A percentile compares a stretch with the other conserved stretches of the same genome.
These are phyloP conservation scores for Sceloporus undulatus DNA, from an alignment of 2,113 vertebrate species.

Conservation along the genomic window DNA sequence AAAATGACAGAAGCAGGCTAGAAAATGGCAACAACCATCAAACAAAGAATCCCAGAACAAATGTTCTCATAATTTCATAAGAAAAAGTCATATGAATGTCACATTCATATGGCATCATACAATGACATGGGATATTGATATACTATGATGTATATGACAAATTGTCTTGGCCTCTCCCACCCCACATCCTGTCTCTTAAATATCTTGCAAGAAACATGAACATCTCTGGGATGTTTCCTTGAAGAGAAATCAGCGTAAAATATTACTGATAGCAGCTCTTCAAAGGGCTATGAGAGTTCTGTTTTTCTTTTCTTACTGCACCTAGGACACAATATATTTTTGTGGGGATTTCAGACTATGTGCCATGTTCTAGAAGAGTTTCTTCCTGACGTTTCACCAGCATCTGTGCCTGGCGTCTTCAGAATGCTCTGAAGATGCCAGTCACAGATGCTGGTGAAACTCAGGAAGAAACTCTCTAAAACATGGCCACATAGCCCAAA, in stretches of 20 bases:
- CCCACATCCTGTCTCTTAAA: conserved; percentile 48
- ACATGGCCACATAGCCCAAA: too few species aligned
- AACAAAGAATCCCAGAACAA: conserved; percentile 66
- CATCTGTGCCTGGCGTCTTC: too few species aligned
- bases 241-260: conserved; percentile 22
- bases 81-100: conserved; percentile 58
- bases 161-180: conserved; percentile 14
- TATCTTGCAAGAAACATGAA: conserved; percentile 35
- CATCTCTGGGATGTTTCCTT: conserved; percentile 22
- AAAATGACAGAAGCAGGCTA: conserved; percentile 19
- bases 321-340: neutral
- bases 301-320: conserved; percentile 25
- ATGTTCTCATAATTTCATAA: conserved; percentile 55
- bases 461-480: too few species aligned
- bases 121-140: conserved; percentile 47
- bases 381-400: too few species aligned
- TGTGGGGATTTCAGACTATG: too few species aligned
- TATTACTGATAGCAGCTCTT: conserved; percentile 24
- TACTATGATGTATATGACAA: neutral
- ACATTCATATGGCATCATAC: conserved; percentile 29
- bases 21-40: conserved; percentile 51
- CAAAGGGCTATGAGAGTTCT: conserved; percentile 19
- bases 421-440: too few species aligned
- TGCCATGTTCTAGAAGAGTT: too few species aligned
- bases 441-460: too few species aligned